phyloP scores from a whole-genome alignment of 2,113 vertebrate species.

The Chaetorhynchus papuensis region DNA sequence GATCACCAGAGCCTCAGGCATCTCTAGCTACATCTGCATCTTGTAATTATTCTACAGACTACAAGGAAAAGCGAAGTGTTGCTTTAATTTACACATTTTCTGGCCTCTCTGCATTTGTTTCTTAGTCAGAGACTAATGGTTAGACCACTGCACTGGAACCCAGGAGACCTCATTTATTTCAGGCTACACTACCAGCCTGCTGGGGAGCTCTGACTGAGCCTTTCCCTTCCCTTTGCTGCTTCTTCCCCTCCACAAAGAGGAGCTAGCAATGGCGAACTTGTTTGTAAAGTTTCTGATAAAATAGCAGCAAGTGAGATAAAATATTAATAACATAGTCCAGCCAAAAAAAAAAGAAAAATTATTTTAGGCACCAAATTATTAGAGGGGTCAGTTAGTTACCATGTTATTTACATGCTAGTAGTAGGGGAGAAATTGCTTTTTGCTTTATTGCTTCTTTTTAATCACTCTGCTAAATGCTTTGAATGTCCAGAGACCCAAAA shows the following conservation, averaged over 20 bases:
- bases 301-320: not conserved
- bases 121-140: constrained; percentile 55
- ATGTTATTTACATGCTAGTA: not conserved
- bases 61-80: not conserved
- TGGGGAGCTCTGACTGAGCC: not conserved
- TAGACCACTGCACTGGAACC: constrained; percentile 43
- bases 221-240: not conserved
- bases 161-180: constrained; percentile 59
- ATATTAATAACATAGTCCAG: not conserved
- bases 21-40: constrained; percentile 1
- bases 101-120: constrained; percentile 40
- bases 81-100: constrained; percentile 35
- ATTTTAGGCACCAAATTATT: not conserved
- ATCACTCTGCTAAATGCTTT: not conserved
- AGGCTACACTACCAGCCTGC: not conserved
- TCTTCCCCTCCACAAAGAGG: not conserved
- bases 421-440: not conserved
- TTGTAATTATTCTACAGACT: constrained; percentile 28
- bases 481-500: not conserved
- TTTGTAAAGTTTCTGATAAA: constrained; percentile 22
- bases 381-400: not conserved
- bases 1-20: not conserved
- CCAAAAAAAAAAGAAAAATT: not conserved
- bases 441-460: not conserved
- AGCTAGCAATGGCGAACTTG: not conserved